A percentile compares a stretch with the other conserved stretches of the same genome.
phyloP scores from a whole-genome alignment of 2,888 invertebrate species.

The Hetaerina titia region DNA sequence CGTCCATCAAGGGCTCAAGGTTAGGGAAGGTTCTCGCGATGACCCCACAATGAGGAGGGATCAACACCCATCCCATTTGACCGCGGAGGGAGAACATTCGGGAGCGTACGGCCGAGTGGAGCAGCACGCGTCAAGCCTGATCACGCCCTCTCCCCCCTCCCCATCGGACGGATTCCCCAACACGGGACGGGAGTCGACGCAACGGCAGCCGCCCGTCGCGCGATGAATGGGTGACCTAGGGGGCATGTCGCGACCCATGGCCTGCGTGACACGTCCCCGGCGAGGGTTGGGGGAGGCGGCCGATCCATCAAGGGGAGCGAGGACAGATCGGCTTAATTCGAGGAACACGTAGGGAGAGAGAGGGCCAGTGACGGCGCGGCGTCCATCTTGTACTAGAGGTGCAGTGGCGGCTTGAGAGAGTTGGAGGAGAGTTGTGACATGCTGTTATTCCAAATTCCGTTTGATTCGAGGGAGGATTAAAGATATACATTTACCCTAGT shows the following conservation, averaged over 20 bases:
- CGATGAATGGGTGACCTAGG: background rate
- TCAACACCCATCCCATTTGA: too few relatives aligned
- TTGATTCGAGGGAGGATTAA: too few relatives aligned
- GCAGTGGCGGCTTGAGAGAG: too few relatives aligned
- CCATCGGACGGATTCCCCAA: background rate
- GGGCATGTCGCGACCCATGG: background rate
- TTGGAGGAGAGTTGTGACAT: too few relatives aligned
- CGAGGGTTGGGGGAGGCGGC: background rate
- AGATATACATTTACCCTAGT: too few relatives aligned
- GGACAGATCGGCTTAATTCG: background rate
- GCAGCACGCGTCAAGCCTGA: background rate
- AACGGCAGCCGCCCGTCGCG: background rate
- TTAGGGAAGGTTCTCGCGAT: too few relatives aligned
- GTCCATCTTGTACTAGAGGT: too few relatives aligned
- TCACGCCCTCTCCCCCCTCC: background rate
- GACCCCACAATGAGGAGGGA: too few relatives aligned
- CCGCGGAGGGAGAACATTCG: background rate
- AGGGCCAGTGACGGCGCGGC: background rate
- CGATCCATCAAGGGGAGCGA: background rate
- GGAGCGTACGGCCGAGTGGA: background rate
- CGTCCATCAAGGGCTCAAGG: too few relatives aligned
- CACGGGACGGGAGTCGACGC: background rate
- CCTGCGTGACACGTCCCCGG: background rate
- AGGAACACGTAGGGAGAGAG: background rate
- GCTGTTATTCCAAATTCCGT: too few relatives aligned